Base-by-base conservation (phyloP, 2,888 invertebrate species). In the Mythimna lalbum region DNA sequence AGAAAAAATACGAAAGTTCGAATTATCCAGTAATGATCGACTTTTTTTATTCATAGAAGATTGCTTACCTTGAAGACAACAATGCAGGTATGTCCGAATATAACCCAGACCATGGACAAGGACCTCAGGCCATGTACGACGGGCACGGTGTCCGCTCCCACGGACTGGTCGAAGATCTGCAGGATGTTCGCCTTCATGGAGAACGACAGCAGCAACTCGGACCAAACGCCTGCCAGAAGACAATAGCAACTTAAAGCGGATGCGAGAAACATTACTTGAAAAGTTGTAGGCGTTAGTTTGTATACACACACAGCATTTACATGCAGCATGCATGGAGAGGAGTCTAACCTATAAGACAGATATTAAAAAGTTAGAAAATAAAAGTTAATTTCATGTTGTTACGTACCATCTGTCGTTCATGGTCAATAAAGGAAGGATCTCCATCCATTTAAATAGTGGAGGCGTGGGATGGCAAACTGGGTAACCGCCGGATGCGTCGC, bases 141-240 rank as follows among this genome's bases (percentile, higher is more conserved):
- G 17, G 98, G 97, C 76, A 98, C 97, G 0, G 98, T 98, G 90
- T 98, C 98, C n/a, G 97, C 96, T 14, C 98, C 97, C 59, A 98
- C 98, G 5, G 97, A 96, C 85, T 98, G 97, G 90, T 98, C 98
- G 89, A 98, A 97, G 88, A 98, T 97, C 87, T 98, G 98, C 92
- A 97, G 97, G 86, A 98, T 96, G 88, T 98, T 98, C 80, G 98
- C 97, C 84, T 97, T 96, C 82, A 98, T 96, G 23, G 98, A 98
- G 93, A 98, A 98, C 76, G 98, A 98, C 14, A 98, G 96, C 82
- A 98, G 92, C 70, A 98, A 93, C 87, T 98, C 97, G 69, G 96
- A 97, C 86, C 97, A 93, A 60, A 97, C 85, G 67, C 96, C 97
- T 97, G 93, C 3, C 82, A 73, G 0, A 61, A 5, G 17, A n/a